Evolutionary conservation across 1,140 invertebrate genomes (phyloP), one percentile per base, ranked within the genome.

Genomic region (Trichogramma pretiosum): DNA sequence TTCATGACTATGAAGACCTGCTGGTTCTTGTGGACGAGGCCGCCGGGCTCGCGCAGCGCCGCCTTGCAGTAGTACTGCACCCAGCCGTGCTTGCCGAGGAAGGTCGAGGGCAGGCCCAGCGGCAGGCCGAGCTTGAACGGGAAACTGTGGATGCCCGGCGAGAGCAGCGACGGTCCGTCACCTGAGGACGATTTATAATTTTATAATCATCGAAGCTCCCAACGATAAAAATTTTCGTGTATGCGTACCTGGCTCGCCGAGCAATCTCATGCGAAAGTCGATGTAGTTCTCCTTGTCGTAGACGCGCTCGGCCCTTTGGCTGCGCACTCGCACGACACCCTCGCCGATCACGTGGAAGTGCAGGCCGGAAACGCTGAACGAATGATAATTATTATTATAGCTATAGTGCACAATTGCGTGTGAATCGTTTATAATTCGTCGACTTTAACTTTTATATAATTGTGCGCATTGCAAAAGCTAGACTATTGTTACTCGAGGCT

Each of bases 1-100:
- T 90, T 94, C 89, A 95, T 93, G 1, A 96, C 89, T 56, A 95
- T 93, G 65, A 96, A 95, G 8, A 94, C 90, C 74, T 94, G 91
- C 67, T 95, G 91, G 65, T 94, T 94, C 71, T 95, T 94, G 63
- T 95, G 91, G 3, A 87, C 88, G 10, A 95, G 71, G 2, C 90
- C 90, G 55, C 87, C 89, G 2, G 88, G 86, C 65, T 94, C 91
- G 39, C 89, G 74, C 1, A 94, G 72, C 2, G 90, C 90, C 5
- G 90, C 87, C 68, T 93, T 93, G 61, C 91, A 95, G 60, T 83
- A 95, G 65, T 93, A 96, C 65, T 95, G 92, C 2, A 96, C 90
- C 90, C 91, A 94, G 24, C 92, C 91, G 61, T 93, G 89, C 60
- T 91, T 92, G 2, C 91, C 92, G 1, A 94, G 73, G 65, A 95